Evolutionary conservation across 2,113 vertebrate genomes (phyloP).

Genomic region (Trachemys scripta): DNA sequence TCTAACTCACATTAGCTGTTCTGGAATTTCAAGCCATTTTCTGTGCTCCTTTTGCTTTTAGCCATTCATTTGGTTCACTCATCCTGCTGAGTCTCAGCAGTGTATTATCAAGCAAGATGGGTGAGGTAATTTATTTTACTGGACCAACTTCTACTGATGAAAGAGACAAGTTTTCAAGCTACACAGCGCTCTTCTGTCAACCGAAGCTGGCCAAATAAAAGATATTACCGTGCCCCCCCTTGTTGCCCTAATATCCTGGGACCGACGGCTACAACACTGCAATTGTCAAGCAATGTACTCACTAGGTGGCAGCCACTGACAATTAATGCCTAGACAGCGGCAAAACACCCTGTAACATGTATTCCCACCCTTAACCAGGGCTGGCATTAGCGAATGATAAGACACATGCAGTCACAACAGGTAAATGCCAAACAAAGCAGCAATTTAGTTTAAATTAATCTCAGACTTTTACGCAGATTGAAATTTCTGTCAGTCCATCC

Average conservation of each 20-base stretch:
- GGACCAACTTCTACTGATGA: not conserved
- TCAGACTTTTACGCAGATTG: not conserved
- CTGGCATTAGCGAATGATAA: not conserved
- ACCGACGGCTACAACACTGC: not conserved
- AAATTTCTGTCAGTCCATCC: not conserved
- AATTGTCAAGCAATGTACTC: not conserved
- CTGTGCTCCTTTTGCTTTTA: not conserved
- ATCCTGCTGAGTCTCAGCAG: not conserved
- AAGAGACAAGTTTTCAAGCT: not conserved
- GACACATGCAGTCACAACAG: not conserved
- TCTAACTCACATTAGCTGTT: not conserved
- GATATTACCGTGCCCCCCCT: not conserved
- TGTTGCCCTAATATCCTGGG: not conserved
- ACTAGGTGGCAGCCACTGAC: constrained; percentile 48
- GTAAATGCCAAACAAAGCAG: not conserved
- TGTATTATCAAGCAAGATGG: not conserved
- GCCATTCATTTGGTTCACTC: not conserved
- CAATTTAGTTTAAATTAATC: not conserved
- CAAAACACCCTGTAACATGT: not conserved
- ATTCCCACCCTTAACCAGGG: not conserved
- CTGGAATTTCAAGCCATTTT: not conserved
- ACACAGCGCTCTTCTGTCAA: not conserved
- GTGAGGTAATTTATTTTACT: not conserved
- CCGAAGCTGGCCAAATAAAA: not conserved
- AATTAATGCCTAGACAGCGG: not conserved